Evolutionary conservation across 2,888 invertebrate genomes (phyloP), one percentile per base, ranked within the genome.

Genomic region (Gortyna flavago): DNA sequence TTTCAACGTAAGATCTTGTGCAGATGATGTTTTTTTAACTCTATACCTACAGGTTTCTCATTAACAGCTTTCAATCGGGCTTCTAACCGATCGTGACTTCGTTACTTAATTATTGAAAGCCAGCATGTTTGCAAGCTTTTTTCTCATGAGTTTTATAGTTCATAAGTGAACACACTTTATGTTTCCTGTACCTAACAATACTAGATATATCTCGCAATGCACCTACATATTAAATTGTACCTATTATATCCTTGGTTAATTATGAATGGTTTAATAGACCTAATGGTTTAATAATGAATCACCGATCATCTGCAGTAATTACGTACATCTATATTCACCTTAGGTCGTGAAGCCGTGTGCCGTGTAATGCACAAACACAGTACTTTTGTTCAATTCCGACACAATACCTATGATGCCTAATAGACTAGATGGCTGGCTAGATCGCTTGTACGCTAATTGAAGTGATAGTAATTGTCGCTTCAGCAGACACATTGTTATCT

Each of bases 391-490:
- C 59, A 57, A 21, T 32, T 38, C 18, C 8, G 25, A 21, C 6
- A 48, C 54, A 71, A 9, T 21, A 18, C 38, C 54, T 54, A 38
- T n/a, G 7, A 38, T n/a, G 7, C 32, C 25, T 57, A 54, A 16
- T 41, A 44, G 35, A 35, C 18, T 25, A n/a, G 18, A 32, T 77
- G 38, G 35, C 62, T 62, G 35, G 5, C 18, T 79, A 44, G 21
- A 48, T 48, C 16, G n/a, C 25, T 51, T 71, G 41, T 68, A 13
- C 35, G 6, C 48, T 57, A 18, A 51, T 32, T 72, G 57, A 44
- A 68, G 41, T 64, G 59, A 69, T 72, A 79, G 16, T 64, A 16
- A 59, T 68, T 32, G 35, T 68, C 32, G 29, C 68, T 72, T 65
- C 59, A 71, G 21, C 9, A 41, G 29, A 21, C 67, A 67, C 57